phyloP scores from a whole-genome alignment of 2,113 vertebrate species.

The Xiphophorus couchianus region DNA sequence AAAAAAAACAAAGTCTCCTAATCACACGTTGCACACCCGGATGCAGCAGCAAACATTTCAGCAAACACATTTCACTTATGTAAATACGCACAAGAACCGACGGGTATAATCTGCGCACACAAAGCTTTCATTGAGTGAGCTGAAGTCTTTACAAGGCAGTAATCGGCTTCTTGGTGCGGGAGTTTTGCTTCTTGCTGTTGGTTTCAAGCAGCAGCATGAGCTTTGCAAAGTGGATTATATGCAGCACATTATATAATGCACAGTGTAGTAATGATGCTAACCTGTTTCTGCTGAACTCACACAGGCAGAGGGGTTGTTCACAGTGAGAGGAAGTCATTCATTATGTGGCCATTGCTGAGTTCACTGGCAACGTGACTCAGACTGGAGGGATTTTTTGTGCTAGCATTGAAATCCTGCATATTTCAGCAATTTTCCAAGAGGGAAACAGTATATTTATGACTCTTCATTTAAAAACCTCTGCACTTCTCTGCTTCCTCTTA shows the following conservation, averaged over 20 bases:
- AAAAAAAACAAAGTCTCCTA: not conserved
- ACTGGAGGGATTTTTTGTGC: not conserved
- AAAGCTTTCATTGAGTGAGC: not conserved
- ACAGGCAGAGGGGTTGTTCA: not conserved
- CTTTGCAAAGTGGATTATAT: not conserved
- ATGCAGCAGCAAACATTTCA: not conserved
- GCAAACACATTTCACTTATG: constrained; percentile 32
- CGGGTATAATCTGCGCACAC: constrained; percentile 1
- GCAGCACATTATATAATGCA: not conserved
- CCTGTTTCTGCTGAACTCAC: not conserved
- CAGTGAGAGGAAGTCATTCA: constrained; percentile 5
- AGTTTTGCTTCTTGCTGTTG: not conserved
- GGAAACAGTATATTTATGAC: not conserved
- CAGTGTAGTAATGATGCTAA: not conserved
- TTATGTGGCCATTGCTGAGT: constrained; percentile 5
- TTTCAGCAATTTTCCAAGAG: not conserved
- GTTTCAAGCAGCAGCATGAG: not conserved
- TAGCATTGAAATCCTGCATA: not conserved
- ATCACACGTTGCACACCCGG: not conserved
- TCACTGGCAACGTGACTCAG: not conserved
- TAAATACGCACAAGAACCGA: not conserved
- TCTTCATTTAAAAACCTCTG: not conserved
- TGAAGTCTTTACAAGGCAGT: not conserved
- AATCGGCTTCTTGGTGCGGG: constrained; percentile 2
- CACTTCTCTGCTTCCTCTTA: not conserved